Evolutionary conservation across 1,140 invertebrate species (phyloP), one percentile per base, ranked within the genome.

Genomic region (Drosophila insularis): DNA sequence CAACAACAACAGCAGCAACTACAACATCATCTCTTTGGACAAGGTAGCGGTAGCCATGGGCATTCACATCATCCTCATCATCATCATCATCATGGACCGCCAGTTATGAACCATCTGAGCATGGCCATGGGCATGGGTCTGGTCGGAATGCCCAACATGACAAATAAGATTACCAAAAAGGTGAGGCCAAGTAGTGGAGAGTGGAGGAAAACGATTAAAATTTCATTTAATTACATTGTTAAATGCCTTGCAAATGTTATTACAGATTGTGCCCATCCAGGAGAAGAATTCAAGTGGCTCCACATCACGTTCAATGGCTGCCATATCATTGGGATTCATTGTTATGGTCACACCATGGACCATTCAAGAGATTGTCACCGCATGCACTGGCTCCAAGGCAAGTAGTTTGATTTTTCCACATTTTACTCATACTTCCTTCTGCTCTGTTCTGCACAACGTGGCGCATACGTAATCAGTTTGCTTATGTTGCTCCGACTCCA

Each of bases 291-390:
- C 96, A 63, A 96, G 95, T 60, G 95, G 95, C 4, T 95, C 94
- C 71, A 96, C 96, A 21, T 97, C 96, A 27, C 93, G 96, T 82
- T 97, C 96, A 76, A 97, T 97, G 96, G 96, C 96, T 0, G 96
- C 96, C 46, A 97, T 97, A 94, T 97, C 96, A 73, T 92, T 97
- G 78, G 96, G 96, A 60, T 97, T 97, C 92, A 97, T 97, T 89
- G 96, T 97, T 59, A 95, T 97, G 93, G 96, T 97, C 63, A 97
- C 96, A 64, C 96, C 96, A 27, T 97, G 96, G 94, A 97, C 96
- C 27, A 97, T 97, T 70, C 96, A 97, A 92, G 96, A 97, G 94
- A 96, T 97, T 63, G 96, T 97, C 14, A 96, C 95, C 32, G 96
- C 96, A 17, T 97, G 96, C 90, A 97, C 96, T 2, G 96, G 96